Base-by-base conservation (phyloP, 2,113 vertebrate genomes). In the Myiagra hebetior region DNA sequence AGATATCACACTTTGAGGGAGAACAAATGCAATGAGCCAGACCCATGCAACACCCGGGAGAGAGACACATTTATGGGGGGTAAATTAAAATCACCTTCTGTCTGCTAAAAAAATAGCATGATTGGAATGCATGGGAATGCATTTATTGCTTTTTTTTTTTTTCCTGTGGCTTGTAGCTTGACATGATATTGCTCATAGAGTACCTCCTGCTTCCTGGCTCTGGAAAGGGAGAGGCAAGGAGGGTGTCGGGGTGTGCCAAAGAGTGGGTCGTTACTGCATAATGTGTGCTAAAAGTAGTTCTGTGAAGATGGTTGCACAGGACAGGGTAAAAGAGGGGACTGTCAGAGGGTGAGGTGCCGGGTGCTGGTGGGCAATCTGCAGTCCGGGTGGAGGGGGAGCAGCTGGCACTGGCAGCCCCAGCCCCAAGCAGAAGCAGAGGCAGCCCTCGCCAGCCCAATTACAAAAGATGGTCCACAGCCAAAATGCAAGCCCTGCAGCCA, bases 371-470 rank as follows among this genome's bases (percentile, higher is more conserved):
- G 52, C 83, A 90, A 95, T 95, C 85, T 95, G 96, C 64, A 90
- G 63, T 76, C 49, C 0, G 3, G 60, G 59, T 14, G 9, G 41
- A 68, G 8, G 35, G 37, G 30, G 76, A 96, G 88, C 91, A 96
- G 91, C 95, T 94, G 97, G 91, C 89, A 93, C 72, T 2, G 3
- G 73, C 83, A 91, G 82, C 23, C 41, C 53, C 52, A 27, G 85
- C 77, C 27, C 42, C 2, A 31, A 92, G 91, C 31, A 1, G 85
- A 44, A 91, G 84, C 76, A 89, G 39, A 80, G 63, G 82, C 60
- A 90, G 35, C 1, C 7, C 52, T 95, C 3, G 85, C 95, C 96
- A 97, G 94, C 79, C 93, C 95, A 96, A 95, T 97, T 96, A 97
- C 13, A 11, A 83, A 95, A 85, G 73, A 94, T 78, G 80, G 52